Base-by-base conservation (phyloP, 2,797 vertebrate species). In the Triplophysa bombifrons region DNA sequence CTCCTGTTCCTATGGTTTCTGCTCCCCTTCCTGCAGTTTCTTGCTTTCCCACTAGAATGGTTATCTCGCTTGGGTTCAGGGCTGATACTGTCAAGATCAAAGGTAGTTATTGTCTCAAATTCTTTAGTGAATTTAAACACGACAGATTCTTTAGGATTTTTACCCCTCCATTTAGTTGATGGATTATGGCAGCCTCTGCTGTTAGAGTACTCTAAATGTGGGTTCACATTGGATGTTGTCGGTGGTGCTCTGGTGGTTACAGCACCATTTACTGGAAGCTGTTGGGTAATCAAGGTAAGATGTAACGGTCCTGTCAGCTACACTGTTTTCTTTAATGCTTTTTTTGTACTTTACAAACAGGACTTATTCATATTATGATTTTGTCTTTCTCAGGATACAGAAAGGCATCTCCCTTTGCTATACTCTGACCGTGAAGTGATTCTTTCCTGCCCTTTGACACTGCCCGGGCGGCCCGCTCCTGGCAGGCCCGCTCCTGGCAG, bases 11-110 rank as follows among this genome's bases (percentile, higher is more conserved):
- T 27, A 27, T 27, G 25, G 25, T 27, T 27, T 27, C 25, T 27
- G 2, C 25, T 27, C 25, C 25, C 3, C 25, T 27, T 27, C 25
- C 78, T 14, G 67, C 64, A 1, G 70, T 88, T 73, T 83, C 79
- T 14, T 89, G 88, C 77, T 78, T 80, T 44, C 27, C 60, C 13
- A 66, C 67, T 48, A 72, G 68, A 17, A 88, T 89, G 85, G 71
- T 67, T 2, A 3, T 86, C 64, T 87, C 83, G 0, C 38, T 88
- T 46, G 76, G 73, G 0, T 13, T 75, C 8, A 8, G 72, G 61
- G 51, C 50, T 51, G 79, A 78, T 38, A 3, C 69, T 1, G 27
- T 88, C 61, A 74, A 80, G 72, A 22, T 90, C 34, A 87, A 84
- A 38, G 74, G 86, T 85, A 20, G 19, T 4, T 14, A 3, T n/a